Percentiles rank a stretch among this genome's conserved stretches.
Evolutionary conservation across 2,113 vertebrate species (phyloP).

Genomic region (Hiodon tergisus): DNA sequence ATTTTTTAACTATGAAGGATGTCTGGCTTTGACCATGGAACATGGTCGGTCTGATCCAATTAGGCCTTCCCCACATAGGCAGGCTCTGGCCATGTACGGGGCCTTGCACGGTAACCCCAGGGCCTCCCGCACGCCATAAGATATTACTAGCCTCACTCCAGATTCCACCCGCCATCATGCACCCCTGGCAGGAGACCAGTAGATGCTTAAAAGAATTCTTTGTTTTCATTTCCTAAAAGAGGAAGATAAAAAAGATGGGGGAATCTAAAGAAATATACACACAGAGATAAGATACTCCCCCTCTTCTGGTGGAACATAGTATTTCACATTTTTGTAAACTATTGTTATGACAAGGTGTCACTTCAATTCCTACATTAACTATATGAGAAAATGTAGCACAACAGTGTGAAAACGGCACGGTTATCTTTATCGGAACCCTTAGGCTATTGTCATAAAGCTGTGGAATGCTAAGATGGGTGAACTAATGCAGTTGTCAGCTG

Average conservation of each 20-base stretch:
- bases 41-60: slow-evolving; percentile 2
- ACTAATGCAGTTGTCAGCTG: slow-evolving; percentile 97
- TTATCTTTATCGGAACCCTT: slow-evolving; percentile 95
- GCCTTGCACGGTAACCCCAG: background rate
- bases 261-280: slow-evolving; percentile 4
- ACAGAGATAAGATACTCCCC: slow-evolving; percentile 54
- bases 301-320: slow-evolving; percentile 66
- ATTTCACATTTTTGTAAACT: slow-evolving; percentile 74
- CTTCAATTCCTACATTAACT: slow-evolving; percentile 92
- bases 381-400: slow-evolving; percentile 87
- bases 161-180: background rate
- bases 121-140: background rate
- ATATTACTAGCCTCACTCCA: background rate
- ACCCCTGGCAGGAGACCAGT: background rate
- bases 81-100: background rate
- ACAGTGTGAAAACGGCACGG: slow-evolving; percentile 72
- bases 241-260: background rate
- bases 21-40: background rate
- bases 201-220: slow-evolving; percentile 7
- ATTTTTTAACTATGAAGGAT: background rate
- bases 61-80: background rate
- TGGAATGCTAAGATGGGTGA: slow-evolving; percentile 77
- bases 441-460: slow-evolving; percentile 98
- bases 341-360: slow-evolving; percentile 95
- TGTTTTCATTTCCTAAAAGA: slow-evolving; percentile 11